Evolutionary conservation across 2,113 vertebrate genomes (phyloP), one percentile per base, ranked within the genome.

Genomic region (Macheiramphus alcinus): DNA sequence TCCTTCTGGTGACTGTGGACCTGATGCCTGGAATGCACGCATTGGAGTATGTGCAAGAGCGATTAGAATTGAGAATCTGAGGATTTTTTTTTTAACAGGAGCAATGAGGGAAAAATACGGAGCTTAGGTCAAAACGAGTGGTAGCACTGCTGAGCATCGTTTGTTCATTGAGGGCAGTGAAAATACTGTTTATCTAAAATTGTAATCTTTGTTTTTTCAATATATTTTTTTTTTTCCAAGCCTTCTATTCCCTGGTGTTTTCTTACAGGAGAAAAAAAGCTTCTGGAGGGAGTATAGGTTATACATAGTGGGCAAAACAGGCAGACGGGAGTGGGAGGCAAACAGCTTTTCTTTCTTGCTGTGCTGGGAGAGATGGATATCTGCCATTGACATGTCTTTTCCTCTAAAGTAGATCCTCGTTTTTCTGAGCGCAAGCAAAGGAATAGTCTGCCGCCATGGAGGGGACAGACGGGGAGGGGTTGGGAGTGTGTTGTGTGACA

Each of bases 251-350:
- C 1, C 3, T 9, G 1, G 2, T 53, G 11, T 20, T 76, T 53
- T 45, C 22, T 42, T 16, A 19, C 6, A 74, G 43, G 19, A 88
- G 66, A 23, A 53, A 53, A 52, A 90, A 29, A 0, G 1, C 48
- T 61, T 93, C 13, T 74, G 11, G 36, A 38, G 48, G 66, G 52
- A 86, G 20, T n/a, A 21, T 55, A 80, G 72, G 59, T 95, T 89
- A 47, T 34, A 11, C 26, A 1, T 0, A 27, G 66, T 50, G 92
- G 66, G 79, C 79, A 90, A 75, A 88, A 50, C 66, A 80, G 71
- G 62, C 82, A 86, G 95, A 73, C 53, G 52, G 80, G 53, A 62
- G 80, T 88, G 71, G 86, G 93, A 80, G 78, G 66, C 87, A 31
- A 36, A 58, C 45, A 73, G 86, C 71, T 93, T 94, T 65, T 21